These are phyloP conservation scores for Drusus annulatus DNA, from an alignment of 1,140 invertebrate species.

Conservation along the genomic window DNA sequence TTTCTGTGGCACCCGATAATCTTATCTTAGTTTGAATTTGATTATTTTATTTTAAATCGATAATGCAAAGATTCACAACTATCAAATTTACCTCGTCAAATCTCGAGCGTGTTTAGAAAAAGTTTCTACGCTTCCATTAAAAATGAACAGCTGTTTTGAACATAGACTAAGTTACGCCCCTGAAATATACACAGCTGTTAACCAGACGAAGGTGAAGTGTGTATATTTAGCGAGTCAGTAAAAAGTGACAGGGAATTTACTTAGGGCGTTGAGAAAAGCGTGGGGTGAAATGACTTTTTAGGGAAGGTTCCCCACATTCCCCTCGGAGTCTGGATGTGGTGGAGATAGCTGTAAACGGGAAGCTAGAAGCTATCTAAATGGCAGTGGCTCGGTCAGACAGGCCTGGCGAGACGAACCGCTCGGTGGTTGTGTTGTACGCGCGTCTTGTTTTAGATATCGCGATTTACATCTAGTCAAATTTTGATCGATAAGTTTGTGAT, in stretches of 20 bases:
- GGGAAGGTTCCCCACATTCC: background rate
- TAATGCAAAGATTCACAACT: too few species aligned
- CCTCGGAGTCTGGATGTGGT: background rate
- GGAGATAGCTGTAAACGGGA: background rate
- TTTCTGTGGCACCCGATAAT: too few species aligned
- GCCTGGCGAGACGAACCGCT: slow-evolving; percentile 34
- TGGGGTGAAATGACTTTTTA: background rate
- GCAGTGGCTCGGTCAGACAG: slow-evolving; percentile 48
- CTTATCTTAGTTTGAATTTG: too few species aligned
- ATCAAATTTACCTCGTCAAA: too few species aligned
- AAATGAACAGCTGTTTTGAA: slow-evolving; percentile 8
- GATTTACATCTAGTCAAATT: slow-evolving; percentile 27
- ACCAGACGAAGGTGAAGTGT: slow-evolving; percentile 2
- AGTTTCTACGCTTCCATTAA: background rate
- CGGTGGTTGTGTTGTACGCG: slow-evolving; percentile 32
- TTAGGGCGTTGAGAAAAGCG: background rate
- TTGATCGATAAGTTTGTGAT: slow-evolving; percentile 41
- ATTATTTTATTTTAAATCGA: too few species aligned
- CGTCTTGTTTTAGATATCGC: slow-evolving; percentile 37
- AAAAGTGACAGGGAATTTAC: background rate
- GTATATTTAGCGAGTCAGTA: background rate
- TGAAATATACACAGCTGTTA: slow-evolving; percentile 4
- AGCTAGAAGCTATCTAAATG: slow-evolving; percentile 30
- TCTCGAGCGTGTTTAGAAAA: too few species aligned
- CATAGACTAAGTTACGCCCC: slow-evolving; percentile 15